These are phyloP conservation scores for Anabas testudineus DNA, from an alignment of 2,797 vertebrate genomes.

Conservation along the genomic window DNA sequence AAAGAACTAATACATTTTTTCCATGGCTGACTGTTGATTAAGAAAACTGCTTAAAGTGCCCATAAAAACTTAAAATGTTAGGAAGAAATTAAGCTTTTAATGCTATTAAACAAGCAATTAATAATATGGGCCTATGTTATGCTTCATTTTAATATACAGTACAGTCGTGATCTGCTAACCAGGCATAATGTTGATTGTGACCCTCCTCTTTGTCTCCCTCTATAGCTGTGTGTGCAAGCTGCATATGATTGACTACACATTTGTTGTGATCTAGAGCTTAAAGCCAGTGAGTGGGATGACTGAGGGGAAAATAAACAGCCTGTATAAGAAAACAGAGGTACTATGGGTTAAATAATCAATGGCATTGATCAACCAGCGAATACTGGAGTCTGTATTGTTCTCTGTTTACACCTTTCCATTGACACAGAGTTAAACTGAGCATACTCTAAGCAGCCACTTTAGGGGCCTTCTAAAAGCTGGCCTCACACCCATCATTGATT, in stretches of 20 bases:
- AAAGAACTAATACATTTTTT: too few species aligned
- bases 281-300: conserved; percentile 48
- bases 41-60: background rate
- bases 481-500: conserved; percentile 81
- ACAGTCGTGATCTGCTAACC: conserved; percentile 13
- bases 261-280: conserved; percentile 51
- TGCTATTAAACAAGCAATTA: background rate
- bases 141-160: background rate
- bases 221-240: conserved; percentile 75
- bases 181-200: conserved; percentile 30
- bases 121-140: background rate
- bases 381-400: conserved; percentile 81
- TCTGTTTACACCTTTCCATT: conserved; percentile 82
- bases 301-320: conserved; percentile 79
- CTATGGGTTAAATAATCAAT: conserved; percentile 82
- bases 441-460: conserved; percentile 80
- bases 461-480: conserved; percentile 82
- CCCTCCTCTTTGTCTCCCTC: conserved; percentile 81
- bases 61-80: background rate
- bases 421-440: conserved; percentile 85
- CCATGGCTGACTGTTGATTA: too few species aligned
- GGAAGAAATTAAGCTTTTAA: background rate
- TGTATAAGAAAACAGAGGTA: conserved; percentile 69
- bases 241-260: conserved; percentile 48
- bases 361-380: conserved; percentile 85